Conservation (phyloP, 2,797 vertebrate species). For the Falco rusticolus region DNA sequence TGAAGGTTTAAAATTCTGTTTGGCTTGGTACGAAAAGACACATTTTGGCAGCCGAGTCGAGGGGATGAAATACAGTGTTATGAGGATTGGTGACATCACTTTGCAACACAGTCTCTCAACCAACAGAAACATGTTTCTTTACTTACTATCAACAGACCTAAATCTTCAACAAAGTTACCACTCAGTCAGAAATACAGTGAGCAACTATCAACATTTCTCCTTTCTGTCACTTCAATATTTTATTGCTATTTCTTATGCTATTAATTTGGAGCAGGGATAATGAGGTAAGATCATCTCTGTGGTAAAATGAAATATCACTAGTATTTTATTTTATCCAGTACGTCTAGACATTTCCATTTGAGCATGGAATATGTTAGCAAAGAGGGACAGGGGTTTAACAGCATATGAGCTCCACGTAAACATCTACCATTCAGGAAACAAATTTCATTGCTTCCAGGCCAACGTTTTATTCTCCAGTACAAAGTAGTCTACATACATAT, state of each 20-base stretch:
- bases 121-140: background rate
- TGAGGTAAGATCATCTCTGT: constrained; percentile 25
- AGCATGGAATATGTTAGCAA: background rate
- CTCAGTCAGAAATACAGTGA: background rate
- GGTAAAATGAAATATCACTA: constrained; percentile 9
- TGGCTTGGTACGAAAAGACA: background rate
- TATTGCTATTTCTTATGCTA: background rate
- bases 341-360: constrained; percentile 11
- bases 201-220: background rate
- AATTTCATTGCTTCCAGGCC: constrained; percentile 35
- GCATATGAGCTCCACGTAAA: constrained; percentile 26
- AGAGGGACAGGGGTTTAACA: background rate
- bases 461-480: constrained; percentile 13
- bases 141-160: background rate
- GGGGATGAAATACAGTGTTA: background rate
- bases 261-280: constrained; percentile 34
- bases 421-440: constrained; percentile 20
- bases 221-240: background rate
- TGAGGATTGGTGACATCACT: background rate
- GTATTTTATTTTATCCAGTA: background rate
- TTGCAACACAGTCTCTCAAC: background rate
- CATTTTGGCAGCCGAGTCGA: background rate
- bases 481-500: constrained; percentile 2
- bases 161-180: background rate
- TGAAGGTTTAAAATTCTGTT: background rate